phyloP scores from a whole-genome alignment of 2,888 invertebrate species.

The Bedellia somnulentella region DNA sequence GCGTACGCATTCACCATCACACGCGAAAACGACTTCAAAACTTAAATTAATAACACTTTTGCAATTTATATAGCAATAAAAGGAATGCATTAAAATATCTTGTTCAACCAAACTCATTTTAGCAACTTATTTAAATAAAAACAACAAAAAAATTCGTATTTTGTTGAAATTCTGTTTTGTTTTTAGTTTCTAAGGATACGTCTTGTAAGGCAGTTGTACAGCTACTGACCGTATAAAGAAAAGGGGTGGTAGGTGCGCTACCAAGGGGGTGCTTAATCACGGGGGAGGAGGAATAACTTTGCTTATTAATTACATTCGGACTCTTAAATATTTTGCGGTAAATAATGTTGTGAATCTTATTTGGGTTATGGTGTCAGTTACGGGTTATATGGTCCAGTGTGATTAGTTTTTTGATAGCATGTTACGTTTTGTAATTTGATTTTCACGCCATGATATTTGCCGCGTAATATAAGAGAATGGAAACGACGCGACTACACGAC shows the following conservation, averaged over 20 bases:
- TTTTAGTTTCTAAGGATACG: constrained; percentile 51
- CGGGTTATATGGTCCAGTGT: too few species aligned
- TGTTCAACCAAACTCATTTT: neutral
- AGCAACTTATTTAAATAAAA: neutral
- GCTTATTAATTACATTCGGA: constrained; percentile 57
- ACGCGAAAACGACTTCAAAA: too few species aligned
- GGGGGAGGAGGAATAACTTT: constrained; percentile 48
- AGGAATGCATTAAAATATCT: too few species aligned
- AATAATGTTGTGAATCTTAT: constrained; percentile 15
- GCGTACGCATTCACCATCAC: neutral
- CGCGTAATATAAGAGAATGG: too few species aligned
- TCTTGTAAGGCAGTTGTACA: constrained; percentile 37
- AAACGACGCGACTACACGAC: too few species aligned
- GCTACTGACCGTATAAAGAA: constrained; percentile 53
- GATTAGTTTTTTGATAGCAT: too few species aligned
- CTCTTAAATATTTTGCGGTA: constrained; percentile 24
- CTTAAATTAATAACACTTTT: too few species aligned
- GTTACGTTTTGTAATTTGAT: too few species aligned
- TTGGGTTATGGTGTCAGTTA: constrained; percentile 17
- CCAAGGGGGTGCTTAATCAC: constrained; percentile 37
- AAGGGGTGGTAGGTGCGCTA: constrained; percentile 19
- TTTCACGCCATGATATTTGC: too few species aligned
- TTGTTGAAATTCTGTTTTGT: constrained; percentile 36
- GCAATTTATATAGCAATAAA: too few species aligned
- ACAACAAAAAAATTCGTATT: constrained; percentile 30